Evolutionary conservation across 1,140 invertebrate genomes (phyloP), one percentile per base, ranked within the genome.

Genomic region (Maconellicoccus hirsutus): DNA sequence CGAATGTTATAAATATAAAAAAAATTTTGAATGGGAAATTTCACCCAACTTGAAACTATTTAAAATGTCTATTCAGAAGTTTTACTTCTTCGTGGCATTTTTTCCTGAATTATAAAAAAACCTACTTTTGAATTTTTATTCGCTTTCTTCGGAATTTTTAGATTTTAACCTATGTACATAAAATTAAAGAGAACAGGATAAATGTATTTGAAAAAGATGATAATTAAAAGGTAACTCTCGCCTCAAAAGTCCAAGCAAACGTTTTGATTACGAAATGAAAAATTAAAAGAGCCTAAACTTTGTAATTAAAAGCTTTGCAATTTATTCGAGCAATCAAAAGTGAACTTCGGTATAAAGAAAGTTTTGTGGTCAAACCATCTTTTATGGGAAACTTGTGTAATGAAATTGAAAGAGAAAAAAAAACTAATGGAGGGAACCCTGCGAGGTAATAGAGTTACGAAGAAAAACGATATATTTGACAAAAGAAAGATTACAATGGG

Each of bases 381-480:
- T 52, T 52, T 3, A 52, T 16, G 12, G 6, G n/a, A 52, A 52
- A 52, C 42, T 52, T 52, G n/a, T 52, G n/a, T 16, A 52, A 52
- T 19, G 10, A 14, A 19, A 52, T 8, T 52, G 42, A 52, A 52
- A 16, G n/a, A 52, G 3, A 14, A 19, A 52, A 14, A 16, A 16
- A 14, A 52, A 16, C 42, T 52, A 52, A 52, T 52, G 42, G 3
- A 33, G 29, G 29, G 42, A 8, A 52, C 42, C 42, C n/a, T 6
- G 3, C 16, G 42, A 52, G 42, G 42, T 52, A 16, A 52, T 52
- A 52, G 42, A 52, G 42, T 14, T 52, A 52, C 42, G n/a, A 52
- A 52, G 42, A 52, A 52, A 52, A 52, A 52, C 42, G 42, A 52
- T 52, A 52, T 52, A 52, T 52, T 52, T 52, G 42, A 52, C 42